Conservation (phyloP, 2,888 invertebrate genomes). For the Nebria brevicollis region DNA sequence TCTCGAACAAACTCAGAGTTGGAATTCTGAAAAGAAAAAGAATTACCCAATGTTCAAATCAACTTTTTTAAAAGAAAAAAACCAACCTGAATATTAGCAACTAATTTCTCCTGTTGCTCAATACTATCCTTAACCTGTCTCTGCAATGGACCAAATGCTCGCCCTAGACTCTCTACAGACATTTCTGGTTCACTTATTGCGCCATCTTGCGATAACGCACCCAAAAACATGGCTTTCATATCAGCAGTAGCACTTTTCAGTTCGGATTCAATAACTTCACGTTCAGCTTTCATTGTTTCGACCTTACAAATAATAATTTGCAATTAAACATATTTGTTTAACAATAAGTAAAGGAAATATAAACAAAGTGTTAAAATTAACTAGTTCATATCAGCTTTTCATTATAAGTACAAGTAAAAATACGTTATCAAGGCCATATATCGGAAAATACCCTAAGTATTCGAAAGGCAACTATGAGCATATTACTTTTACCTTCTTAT, state of each 20-base stretch:
- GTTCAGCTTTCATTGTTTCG: slow-evolving; percentile 86
- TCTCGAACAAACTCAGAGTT: slow-evolving; percentile 73
- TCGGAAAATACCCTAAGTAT: too few relatives aligned
- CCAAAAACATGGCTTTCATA: slow-evolving; percentile 83
- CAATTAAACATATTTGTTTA: not conserved
- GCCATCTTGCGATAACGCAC: slow-evolving; percentile 79
- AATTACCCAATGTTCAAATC: not conserved
- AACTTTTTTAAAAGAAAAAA: not conserved
- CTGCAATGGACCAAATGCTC: slow-evolving; percentile 80
- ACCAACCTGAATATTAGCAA: slow-evolving; percentile 73
- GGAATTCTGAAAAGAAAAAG: slow-evolving; percentile 59
- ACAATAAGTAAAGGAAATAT: too few relatives aligned
- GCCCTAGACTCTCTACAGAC: slow-evolving; percentile 77
- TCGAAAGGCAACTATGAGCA: too few relatives aligned
- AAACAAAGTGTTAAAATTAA: too few relatives aligned
- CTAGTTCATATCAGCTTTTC: too few relatives aligned
- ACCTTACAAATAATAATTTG: slow-evolving; percentile 66
- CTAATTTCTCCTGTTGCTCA: slow-evolving; percentile 75
- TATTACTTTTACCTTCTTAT: too few relatives aligned
- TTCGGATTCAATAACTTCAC: slow-evolving; percentile 89
- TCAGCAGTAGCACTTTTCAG: slow-evolving; percentile 82
- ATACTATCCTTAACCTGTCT: slow-evolving; percentile 81
- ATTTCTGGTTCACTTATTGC: slow-evolving; percentile 81
- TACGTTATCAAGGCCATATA: too few relatives aligned
- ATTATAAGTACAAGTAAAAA: too few relatives aligned